Conservation (phyloP, 2,888 invertebrate species). For the Drepana falcataria region DNA sequence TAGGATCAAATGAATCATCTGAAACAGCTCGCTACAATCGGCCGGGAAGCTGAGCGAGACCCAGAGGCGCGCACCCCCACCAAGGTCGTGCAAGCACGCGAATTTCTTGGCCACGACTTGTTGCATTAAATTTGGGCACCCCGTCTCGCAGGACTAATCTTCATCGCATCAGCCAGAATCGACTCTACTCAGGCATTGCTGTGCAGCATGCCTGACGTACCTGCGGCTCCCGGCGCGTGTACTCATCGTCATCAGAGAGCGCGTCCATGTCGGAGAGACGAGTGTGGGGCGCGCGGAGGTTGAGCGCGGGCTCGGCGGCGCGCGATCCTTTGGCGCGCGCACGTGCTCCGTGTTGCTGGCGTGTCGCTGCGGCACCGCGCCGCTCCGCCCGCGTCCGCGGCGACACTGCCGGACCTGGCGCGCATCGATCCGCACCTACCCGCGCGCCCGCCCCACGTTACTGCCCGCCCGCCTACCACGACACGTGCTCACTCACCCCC, state of each 20-base stretch:
- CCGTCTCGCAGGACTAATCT: constrained; percentile 23
- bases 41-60: constrained; percentile 43
- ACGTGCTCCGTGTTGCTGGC: constrained; percentile 56
- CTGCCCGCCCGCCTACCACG: constrained; percentile 31
- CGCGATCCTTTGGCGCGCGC: constrained; percentile 60
- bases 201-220: constrained; percentile 36
- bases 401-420: constrained; percentile 59
- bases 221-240: constrained; percentile 68
- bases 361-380: constrained; percentile 61
- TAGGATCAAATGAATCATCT: constrained; percentile 7
- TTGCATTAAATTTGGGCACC: constrained; percentile 38
- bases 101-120: constrained; percentile 59
- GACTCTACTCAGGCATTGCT: background rate
- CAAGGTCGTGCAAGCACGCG: constrained; percentile 64
- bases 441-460: constrained; percentile 30
- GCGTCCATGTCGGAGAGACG: constrained; percentile 62
- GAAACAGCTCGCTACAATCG: constrained; percentile 17
- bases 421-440: constrained; percentile 49
- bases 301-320: constrained; percentile 60
- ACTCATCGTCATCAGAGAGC: constrained; percentile 75
- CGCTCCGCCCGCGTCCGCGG: constrained; percentile 71
- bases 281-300: constrained; percentile 41
- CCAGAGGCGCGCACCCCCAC: constrained; percentile 44
- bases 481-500: background rate
- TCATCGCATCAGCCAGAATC: constrained; percentile 7